Evolutionary conservation across 2,797 vertebrate genomes (phyloP), one percentile per base, ranked within the genome.

Genomic region (Onychomys leucogaster): DNA sequence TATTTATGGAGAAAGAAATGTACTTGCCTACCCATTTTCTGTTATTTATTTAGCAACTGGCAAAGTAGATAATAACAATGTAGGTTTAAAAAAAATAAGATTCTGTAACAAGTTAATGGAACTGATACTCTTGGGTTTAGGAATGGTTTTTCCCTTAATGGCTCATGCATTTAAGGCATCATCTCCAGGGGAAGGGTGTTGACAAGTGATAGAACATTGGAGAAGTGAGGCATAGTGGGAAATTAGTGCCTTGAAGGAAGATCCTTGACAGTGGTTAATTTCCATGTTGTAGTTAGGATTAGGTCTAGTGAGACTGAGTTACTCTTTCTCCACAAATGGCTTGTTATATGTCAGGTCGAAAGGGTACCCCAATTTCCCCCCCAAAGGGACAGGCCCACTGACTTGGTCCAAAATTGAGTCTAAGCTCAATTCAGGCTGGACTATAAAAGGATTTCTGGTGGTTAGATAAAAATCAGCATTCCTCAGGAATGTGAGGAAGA

Each of bases 31-130:
- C 63, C 3, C 67, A 81, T 67, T 89, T 91, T 89, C 69, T 84
- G 19, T 73, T 81, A 77, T 41, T 83, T 93, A 43, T 59, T 96
- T 63, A 84, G 55, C 37, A 61, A 16, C 69, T 94, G 69, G 17
- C 82, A 19, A 59, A 67, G 13, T 82, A 88, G 57, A 69, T 91
- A 75, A 91, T 86, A 94, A 49, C 12, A 65, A 59, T 46, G 16
- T 55, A 87, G 52, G 43, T n/a, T n/a, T 32, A 43, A 92, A 89
- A 93, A 93, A 93, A 29, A 77, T 65, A 77, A 61, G 83, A 78
- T 89, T 73, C 69, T 57, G 1, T 59, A 61, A 85, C 63, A 57
- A 83, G 63, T 89, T n/a, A 65, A 83, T 43, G 46, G 75, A 80
- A 76, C 23, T 29, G 82, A 76, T 94, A 61, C 75, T 91, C 61